Base-by-base conservation (phyloP, 2,888 invertebrate species). In the Baronia brevicornis region DNA sequence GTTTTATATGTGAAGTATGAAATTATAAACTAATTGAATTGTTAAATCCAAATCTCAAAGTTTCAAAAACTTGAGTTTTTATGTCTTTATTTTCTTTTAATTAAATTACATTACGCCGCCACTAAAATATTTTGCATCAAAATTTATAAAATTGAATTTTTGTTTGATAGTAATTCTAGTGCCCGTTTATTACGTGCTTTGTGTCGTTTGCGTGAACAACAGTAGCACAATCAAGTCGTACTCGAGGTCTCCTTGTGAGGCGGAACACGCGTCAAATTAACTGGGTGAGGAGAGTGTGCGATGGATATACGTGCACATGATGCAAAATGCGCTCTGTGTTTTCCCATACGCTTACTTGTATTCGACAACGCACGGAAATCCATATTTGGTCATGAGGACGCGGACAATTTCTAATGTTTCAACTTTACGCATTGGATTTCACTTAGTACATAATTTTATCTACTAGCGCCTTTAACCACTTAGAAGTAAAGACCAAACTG, bases 261-360 rank as follows among this genome's bases (percentile, higher is more conserved):
- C 28, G 10, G 13, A 19, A 28, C 33, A 33, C 33, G 33, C 18
- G 28, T 33, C 33, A 33, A 21, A 28, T 33, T 33, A 28, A 33
- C 28, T 33, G 28, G 33, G 33, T 33, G 33, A 33, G 33, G 33
- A 28, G 33, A 33, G 28, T 28, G 32, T 21, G 27, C 20, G 26
- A 18, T 19, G 28, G 18, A 27, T 22, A 23, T 9, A 33, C 33
- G 23, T 33, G 33, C 21, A 15, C 10, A n/a, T 9, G 27, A 27
- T 33, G 33, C 33, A 33, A 33, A 28, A 8, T 31, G 11, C 12
- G 4, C 26, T n/a, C n/a, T 18, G 23, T 17, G 22, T 23, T 33
- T 28, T 33, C 23, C 28, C 23, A 28, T 27, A 12, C 33, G 4
- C n/a, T n/a, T 10, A 4, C 15, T 14, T 21, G 17, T 14, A 21